Conservation (phyloP, 2,888 invertebrate species). For the Poecilobothrus nobilitatus region DNA sequence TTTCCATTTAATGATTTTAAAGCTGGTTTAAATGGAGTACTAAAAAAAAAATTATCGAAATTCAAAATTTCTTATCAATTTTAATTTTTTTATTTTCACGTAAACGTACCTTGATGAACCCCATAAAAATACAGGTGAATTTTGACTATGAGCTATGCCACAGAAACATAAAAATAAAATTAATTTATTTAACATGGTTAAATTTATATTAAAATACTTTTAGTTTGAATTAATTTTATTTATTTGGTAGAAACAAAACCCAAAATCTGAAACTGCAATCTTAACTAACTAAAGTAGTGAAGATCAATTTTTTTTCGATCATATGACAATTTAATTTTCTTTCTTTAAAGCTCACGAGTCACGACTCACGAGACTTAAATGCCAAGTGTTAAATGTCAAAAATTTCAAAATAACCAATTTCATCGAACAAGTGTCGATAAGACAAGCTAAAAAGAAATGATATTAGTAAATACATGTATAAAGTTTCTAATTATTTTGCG, state of each 20-base stretch:
- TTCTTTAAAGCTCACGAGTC: not conserved
- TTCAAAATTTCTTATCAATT: not conserved
- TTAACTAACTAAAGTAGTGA: not conserved
- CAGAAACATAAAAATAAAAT: slow-evolving; percentile 33
- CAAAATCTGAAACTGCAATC: not conserved
- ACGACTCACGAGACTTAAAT: too few species aligned
- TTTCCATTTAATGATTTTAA: slow-evolving; percentile 30
- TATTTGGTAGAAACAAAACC: not conserved
- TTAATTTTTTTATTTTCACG: slow-evolving; percentile 21
- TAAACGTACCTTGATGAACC: slow-evolving; percentile 42
- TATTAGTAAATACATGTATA: too few species aligned
- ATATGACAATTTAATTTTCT: not conserved
- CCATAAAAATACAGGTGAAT: slow-evolving; percentile 55
- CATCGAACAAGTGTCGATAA: too few species aligned
- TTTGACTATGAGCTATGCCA: slow-evolving; percentile 36
- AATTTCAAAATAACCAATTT: too few species aligned
- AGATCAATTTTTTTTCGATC: not conserved
- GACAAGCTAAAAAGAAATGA: too few species aligned
- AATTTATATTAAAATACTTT: not conserved
- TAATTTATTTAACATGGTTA: slow-evolving; percentile 30
- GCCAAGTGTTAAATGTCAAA: too few species aligned
- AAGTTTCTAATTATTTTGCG: too few species aligned
- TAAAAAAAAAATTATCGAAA: not conserved
- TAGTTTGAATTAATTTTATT: too few species aligned
- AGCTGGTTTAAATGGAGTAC: slow-evolving; percentile 31